A percentile compares a stretch with the other conserved stretches of the same genome.
These are phyloP conservation scores for Cerastoderma edule DNA, from an alignment of 2,888 invertebrate genomes.

Conservation along the genomic window DNA sequence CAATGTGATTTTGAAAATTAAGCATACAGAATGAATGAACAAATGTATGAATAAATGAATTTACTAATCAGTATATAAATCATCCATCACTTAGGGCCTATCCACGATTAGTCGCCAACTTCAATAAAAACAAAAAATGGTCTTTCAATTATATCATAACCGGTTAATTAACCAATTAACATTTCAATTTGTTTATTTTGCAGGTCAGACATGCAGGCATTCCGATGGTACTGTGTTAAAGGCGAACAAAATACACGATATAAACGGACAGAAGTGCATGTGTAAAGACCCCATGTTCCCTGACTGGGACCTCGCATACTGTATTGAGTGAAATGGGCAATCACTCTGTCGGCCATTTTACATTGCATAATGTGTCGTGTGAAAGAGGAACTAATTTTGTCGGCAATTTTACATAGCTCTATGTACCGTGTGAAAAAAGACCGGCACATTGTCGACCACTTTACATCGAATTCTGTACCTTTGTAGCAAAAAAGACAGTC, in stretches of 20 bases:
- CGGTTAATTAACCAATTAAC: neutral
- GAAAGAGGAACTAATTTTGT: neutral
- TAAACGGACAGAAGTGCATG: slow-evolving; percentile 15
- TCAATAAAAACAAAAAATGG: neutral
- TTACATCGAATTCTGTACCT: neutral
- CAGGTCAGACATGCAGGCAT: slow-evolving; percentile 22
- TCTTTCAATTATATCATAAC: neutral
- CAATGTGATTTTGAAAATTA: too few relatives aligned
- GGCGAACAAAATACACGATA: slow-evolving; percentile 14
- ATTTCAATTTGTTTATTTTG: neutral
- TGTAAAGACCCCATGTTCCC: slow-evolving; percentile 13
- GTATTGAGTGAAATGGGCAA: neutral
- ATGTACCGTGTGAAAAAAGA: neutral
- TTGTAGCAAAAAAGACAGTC: too few relatives aligned
- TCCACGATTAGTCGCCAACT: too few relatives aligned
- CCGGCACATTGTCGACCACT: neutral
- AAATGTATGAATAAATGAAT: neutral
- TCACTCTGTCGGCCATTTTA: neutral
- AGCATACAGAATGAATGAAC: neutral
- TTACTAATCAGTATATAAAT: neutral
- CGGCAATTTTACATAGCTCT: neutral
- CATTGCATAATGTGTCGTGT: neutral
- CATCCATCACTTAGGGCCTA: too few relatives aligned
- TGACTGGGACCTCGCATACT: slow-evolving; percentile 21
- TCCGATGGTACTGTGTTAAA: slow-evolving; percentile 1